Evolutionary conservation across 2,797 vertebrate genomes (phyloP), one percentile per base, ranked within the genome.

Genomic region (Benthosema pterotum): DNA sequence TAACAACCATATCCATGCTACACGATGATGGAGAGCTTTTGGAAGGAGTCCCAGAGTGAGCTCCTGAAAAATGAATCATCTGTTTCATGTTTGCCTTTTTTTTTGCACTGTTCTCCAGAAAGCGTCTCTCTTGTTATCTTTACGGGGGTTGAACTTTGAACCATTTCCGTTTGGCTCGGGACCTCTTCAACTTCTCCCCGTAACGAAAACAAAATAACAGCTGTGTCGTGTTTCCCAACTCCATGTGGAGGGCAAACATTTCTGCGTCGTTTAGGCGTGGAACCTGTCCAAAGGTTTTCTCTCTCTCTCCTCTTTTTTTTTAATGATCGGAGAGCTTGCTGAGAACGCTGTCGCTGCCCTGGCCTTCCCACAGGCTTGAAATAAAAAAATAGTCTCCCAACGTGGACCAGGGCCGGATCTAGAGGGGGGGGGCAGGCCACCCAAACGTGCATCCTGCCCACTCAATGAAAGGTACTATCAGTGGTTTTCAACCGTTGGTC

Each of bases 51-150:
- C 22, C 11, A 11, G 12, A 46, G 32, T 2, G 7, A 38, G 49
- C 17, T 51, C 49, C 49, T 12, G 49, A 51, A 19, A 51, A 14
- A 51, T 51, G 49, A 51, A 51, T 22, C 51, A 52, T 52, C 19
- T 52, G 51, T 28, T 14, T 32, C 2, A 8, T 52, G 51, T 52
- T 52, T 52, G 51, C 5, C 12, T 46, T 46, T n/a, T 46, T n/a
- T n/a, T n/a, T 52, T 25, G 25, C 2, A 4, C 11, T 52, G 25
- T 32, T 52, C 32, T 38, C 32, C 32, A 7, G 18, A 22, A 51
- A 51, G 19, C 19, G 14, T 19, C n/a, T n/a, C n/a, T 7, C 13
- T 22, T 52, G 51, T 52, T 52, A 52, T 52, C 51, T 52, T 52
- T n/a, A 32, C 22, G 2, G 51, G 32, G 32, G 32, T 2, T 7